Percentiles rank a stretch among this genome's conserved stretches.
These are phyloP conservation scores for Cotesia vestalis DNA, from an alignment of 1,140 invertebrate species.

Conservation along the genomic window DNA sequence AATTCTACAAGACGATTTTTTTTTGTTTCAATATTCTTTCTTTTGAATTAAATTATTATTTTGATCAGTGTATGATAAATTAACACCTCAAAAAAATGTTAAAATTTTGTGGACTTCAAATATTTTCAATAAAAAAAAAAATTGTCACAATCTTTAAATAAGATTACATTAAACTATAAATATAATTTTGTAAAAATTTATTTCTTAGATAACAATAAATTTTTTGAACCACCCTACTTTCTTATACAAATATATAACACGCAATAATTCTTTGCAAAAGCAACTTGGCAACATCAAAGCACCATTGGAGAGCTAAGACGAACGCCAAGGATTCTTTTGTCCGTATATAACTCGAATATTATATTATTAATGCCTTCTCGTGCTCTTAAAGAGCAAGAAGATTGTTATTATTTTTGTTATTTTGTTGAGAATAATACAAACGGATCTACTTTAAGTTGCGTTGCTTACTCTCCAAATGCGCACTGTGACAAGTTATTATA, in stretches of 20 bases:
- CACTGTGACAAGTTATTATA: background rate
- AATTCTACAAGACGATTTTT: too few relatives aligned
- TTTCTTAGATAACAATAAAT: too few relatives aligned
- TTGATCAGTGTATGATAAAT: too few relatives aligned
- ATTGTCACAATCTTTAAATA: too few relatives aligned
- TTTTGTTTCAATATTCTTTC: too few relatives aligned
- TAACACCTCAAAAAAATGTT: too few relatives aligned
- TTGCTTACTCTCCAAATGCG: too few relatives aligned
- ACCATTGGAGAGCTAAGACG: background rate
- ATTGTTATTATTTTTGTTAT: background rate
- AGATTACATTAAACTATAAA: too few relatives aligned
- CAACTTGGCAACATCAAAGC: background rate
- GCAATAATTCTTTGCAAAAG: background rate
- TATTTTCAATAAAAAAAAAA: too few relatives aligned
- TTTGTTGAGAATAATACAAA: background rate
- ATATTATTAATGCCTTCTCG: background rate
- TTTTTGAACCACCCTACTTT: background rate
- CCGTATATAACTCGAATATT: background rate
- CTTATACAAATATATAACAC: conserved; percentile 5
- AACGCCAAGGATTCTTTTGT: conserved; percentile 5
- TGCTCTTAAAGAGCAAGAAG: background rate
- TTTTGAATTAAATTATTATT: too few relatives aligned
- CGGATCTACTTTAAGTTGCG: background rate
- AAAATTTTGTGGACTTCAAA: too few relatives aligned
- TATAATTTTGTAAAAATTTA: too few relatives aligned